Evolutionary conservation across 2,888 invertebrate species (phyloP), one percentile per base, ranked within the genome.

Genomic region (Orthosia gracilis): DNA sequence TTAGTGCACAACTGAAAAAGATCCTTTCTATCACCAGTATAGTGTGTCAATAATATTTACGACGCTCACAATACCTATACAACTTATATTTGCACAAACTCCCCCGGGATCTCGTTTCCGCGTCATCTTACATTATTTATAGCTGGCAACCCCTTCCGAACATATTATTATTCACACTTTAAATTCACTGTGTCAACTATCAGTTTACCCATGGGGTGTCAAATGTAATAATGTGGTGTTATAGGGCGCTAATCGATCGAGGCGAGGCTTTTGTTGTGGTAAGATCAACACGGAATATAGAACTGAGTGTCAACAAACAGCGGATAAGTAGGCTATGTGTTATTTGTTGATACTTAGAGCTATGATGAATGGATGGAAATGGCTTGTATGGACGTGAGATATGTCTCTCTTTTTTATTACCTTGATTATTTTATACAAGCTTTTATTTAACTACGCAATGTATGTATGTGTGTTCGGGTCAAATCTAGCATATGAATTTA

Each of bases 71-170:
- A 9, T 40, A 40, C 9, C 40, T 40, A 63, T 49, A 61, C 47
- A 66, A 57, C 62, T 23, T 40, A 82, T n/a, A 72, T n/a, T 65
- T 63, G 17, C 63, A 67, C 23, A 21, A 18, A 2, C 13, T 23
- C 83, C 61, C 47, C n/a, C 4, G 40, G 61, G 80, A 54, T 58
- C 61, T 26, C 18, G 61, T 80, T 74, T 55, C 69, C 65, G 68
- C 26, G 47, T 74, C 68, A 65, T 68, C 65, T 82, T 74, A 83
- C 68, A 71, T 83, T 72, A 82, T 82, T 83, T 82, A 82, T 84
- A 3, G 68, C 70, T 49, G 15, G 50, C 58, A 54, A 83, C 54
- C 65, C 80, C 69, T 71, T n/a, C 26, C 13, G 57, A 80, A 68
- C 84, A 65, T 83, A 73, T 83, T 82, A 82, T 82, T 79, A 79